Conservation (phyloP, 1,140 invertebrate genomes). For the Sarcophaga peregrina region DNA sequence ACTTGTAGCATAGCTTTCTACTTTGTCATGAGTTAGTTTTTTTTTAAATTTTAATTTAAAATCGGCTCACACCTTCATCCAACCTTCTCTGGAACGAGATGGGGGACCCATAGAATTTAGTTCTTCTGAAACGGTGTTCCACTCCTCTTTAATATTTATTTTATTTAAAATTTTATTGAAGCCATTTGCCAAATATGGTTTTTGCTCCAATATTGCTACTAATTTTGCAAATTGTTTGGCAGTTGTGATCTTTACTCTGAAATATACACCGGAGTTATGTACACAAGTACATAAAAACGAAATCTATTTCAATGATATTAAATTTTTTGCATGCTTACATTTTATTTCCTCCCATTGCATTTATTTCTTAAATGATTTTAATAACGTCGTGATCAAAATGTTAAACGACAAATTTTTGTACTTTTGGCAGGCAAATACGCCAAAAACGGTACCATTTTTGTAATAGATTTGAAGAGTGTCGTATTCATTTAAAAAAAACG, state of each 20-base stretch:
- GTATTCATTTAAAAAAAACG: too few species aligned
- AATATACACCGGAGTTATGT: conserved; percentile 5
- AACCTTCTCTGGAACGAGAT: background rate
- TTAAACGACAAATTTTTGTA: background rate
- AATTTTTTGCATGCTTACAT: background rate
- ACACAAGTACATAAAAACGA: background rate
- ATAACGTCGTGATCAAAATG: background rate
- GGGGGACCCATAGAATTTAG: background rate
- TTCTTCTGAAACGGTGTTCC: background rate
- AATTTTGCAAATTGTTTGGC: background rate
- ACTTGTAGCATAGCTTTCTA: background rate
- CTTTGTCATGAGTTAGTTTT: background rate
- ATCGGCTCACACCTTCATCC: conserved; percentile 22
- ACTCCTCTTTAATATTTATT: background rate
- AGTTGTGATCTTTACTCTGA: background rate
- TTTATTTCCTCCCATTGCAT: background rate
- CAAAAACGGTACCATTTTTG: too few species aligned
- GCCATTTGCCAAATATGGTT: background rate
- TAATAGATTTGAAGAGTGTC: too few species aligned
- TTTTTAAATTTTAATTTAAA: background rate
- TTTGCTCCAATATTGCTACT: background rate
- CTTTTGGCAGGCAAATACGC: background rate
- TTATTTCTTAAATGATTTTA: conserved; percentile 5
- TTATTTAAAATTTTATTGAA: background rate
- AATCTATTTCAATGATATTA: background rate